phyloP scores from a whole-genome alignment of 2,888 invertebrate species.

The Chaitophorus viminalis region DNA sequence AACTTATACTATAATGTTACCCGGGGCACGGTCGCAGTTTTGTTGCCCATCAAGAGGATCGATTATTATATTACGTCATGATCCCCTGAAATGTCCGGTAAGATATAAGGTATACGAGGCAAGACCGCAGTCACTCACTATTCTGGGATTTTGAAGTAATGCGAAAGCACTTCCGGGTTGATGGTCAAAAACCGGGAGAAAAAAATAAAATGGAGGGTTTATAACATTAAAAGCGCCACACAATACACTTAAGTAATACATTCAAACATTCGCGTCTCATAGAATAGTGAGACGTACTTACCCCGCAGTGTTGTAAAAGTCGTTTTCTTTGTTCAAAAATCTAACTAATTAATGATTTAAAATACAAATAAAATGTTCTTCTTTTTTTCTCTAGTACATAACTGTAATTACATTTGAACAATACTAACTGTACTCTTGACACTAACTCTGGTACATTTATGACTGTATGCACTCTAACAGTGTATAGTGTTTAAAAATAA shows the following conservation, averaged over 20 bases:
- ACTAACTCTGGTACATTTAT: too few species aligned
- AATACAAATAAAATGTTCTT: not conserved
- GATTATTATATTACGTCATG: not conserved
- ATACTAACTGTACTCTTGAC: not conserved
- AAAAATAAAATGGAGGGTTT: not conserved
- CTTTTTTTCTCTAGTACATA: not conserved
- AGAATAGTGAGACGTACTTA: not conserved
- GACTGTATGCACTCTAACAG: too few species aligned
- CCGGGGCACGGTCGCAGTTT: not conserved
- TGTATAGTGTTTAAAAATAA: not conserved
- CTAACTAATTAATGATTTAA: not conserved
- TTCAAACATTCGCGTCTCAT: not conserved
- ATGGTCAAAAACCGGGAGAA: not conserved
- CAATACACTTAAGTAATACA: conserved; percentile 12
- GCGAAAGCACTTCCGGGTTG: not conserved
- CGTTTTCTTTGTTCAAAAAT: not conserved
- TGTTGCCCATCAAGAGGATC: not conserved
- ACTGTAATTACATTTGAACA: not conserved
- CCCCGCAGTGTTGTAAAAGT: not conserved
- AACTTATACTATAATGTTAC: conserved; percentile 43
- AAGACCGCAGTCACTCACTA: not conserved
- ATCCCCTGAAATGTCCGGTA: conserved; percentile 11
- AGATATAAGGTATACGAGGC: not conserved
- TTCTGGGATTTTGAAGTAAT: not conserved
- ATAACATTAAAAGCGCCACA: not conserved